Evolutionary conservation across 2,888 invertebrate species (phyloP), one percentile per base, ranked within the genome.

Genomic region (Balanococcus diminutus): DNA sequence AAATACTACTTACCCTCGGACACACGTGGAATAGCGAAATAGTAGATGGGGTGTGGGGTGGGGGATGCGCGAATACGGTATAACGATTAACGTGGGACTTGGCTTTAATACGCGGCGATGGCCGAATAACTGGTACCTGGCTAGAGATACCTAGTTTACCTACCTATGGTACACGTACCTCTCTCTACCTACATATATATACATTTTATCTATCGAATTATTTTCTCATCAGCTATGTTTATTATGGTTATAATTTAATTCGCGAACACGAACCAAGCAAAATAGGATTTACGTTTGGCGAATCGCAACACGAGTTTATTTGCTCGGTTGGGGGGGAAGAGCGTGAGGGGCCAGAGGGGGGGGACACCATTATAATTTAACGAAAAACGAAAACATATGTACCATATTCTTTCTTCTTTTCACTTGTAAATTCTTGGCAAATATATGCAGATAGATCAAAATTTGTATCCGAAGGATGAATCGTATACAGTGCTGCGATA

Each of bases 211-310:
- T 75, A 75, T 75, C 75, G 75, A 75, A 75, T 75, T 32, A 75
- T 75, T 75, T 75, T 75, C 75, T 75, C 75, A 75, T 75, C 75
- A 75, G 75, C 32, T 75, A 67, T 67, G 61, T 67, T 67, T 67
- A 67, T 67, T 67, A 67, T 67, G 61, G 61, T 67, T 67, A 67
- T 67, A 67, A 67, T 67, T 67, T 67, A 67, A 67, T 67, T 67
- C 61, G 61, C 61, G 9, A 25, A 28, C 61, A 67, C 61, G 61
- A 67, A 67, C 61, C 28, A 25, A 67, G 61, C 14, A 51, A 51
- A 51, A 51, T 51, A 25, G 61, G 61, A 67, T 67, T 67, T 67
- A 67, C 61, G 61, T 67, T 67, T 67, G 28, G 61, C 28, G 3
- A 67, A 67, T 67, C 28, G 28, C 2, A 67, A 67, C 61, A 8